Base-by-base conservation (phyloP, 2,797 vertebrate species). In the Dryobates pubescens region DNA sequence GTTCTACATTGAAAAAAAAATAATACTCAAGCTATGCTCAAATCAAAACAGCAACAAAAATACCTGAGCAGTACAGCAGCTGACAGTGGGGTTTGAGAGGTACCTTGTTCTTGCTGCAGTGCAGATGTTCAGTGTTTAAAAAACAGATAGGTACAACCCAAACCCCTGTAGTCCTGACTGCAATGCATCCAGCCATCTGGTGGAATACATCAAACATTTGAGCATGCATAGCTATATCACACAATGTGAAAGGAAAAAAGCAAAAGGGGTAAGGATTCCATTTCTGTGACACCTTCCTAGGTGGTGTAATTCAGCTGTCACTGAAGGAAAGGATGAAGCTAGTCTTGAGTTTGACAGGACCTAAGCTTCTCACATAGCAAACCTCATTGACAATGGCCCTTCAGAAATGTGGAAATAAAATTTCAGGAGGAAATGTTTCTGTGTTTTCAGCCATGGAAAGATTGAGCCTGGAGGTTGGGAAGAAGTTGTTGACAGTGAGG, bases 151-250 rank as follows among this genome's bases (percentile, higher is more conserved):
- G 29, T 76, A 73, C 49, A 92, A 92, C 86, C 20, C 32, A 82
- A 86, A 68, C 30, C 3, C 7, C 26, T 85, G 62, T 82, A 62
- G 16, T 68, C 16, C 43, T 75, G 34, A 57, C 43, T 88, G 61
- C n/a, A 88, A 22, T 41, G 67, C 18, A 61, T 72, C 38, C 17
- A 87, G 3, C 20, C 51, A 80, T 68, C 79, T 89, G 82, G 56
- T 85, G 13, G 51, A 92, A 93, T 64, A 62, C 51, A 84, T 84
- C 83, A 86, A 92, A 65, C 3, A 62, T 88, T 86, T 74, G 74
- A 80, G 45, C 41, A 74, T 43, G 51, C 41, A 56, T n/a, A 74
- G 9, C 26, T 71, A 41, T 86, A 84, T 29, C 9, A 82, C 8
- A 82, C 22, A 86, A n/a, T 63, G 38, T 59, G n/a, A 83, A 29